Evolutionary conservation across 2,113 vertebrate species (phyloP).

Genomic region (Sminthopsis crassicaudata): DNA sequence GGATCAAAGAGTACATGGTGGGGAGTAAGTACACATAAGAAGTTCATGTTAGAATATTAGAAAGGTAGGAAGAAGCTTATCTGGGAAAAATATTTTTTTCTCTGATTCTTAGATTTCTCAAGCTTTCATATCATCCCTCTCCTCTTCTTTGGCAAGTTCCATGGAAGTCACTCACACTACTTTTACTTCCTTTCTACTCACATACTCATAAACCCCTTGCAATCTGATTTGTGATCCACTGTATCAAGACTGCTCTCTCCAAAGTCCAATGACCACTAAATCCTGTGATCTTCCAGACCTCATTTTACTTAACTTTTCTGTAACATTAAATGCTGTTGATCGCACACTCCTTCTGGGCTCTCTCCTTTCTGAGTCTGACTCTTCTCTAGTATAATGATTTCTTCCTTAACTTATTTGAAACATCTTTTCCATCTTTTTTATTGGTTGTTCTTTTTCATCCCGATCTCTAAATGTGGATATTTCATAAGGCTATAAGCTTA

Average conservation of each 20-base stretch:
- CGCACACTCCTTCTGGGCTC: not conserved
- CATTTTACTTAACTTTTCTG: not conserved
- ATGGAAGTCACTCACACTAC: not conserved
- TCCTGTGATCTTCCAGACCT: not conserved
- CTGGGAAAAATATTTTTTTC: not conserved
- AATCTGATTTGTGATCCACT: not conserved
- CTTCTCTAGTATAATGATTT: not conserved
- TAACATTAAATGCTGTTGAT: not conserved
- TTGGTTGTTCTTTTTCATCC: not conserved
- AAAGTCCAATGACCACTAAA: not conserved
- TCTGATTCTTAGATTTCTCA: not conserved
- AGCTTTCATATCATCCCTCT: not conserved
- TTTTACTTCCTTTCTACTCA: not conserved
- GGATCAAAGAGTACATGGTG: not conserved
- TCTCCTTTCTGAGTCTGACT: not conserved
- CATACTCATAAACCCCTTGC: not conserved
- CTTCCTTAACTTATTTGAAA: not conserved
- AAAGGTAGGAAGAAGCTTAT: not conserved
- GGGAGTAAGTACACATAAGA: not conserved
- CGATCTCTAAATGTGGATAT: not conserved
- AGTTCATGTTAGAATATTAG: not conserved
- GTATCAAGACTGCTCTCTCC: not conserved
- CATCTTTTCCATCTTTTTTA: not conserved
- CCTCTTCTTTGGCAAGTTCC: not conserved
- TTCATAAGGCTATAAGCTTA: not conserved